Percentiles rank a stretch among this genome's conserved stretches.
These are phyloP conservation scores for Hypena proboscidalis DNA, from an alignment of 2,888 invertebrate genomes.

Conservation along the genomic window DNA sequence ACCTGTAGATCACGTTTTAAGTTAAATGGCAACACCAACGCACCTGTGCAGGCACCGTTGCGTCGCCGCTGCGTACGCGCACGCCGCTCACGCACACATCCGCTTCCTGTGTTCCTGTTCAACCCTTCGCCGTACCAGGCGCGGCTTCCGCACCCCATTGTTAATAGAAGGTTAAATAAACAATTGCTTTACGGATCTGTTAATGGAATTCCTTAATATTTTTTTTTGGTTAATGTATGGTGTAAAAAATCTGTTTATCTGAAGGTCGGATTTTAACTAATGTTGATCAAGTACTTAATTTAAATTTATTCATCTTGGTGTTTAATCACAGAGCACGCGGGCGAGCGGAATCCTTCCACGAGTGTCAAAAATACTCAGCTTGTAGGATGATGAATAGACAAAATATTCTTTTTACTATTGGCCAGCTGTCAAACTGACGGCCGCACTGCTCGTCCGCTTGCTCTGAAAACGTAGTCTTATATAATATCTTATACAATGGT, in stretches of 20 bases:
- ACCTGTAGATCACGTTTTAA: conserved; percentile 54
- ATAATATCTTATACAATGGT: no score
- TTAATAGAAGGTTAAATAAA: conserved; percentile 39
- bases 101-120: conserved; percentile 75
- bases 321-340: no score
- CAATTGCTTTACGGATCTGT: conserved; percentile 22
- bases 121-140: conserved; percentile 53
- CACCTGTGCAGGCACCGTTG: conserved; percentile 43
- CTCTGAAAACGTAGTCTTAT: no score
- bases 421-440: no score
- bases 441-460: no score
- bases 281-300: no score
- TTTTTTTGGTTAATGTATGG: conserved; percentile 9
- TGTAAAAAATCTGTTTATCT: background rate
- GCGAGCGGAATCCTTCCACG: no score
- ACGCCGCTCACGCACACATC: conserved; percentile 63
- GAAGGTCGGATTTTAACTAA: no score
- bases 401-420: no score
- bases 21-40: conserved; percentile 11
- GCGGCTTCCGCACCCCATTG: conserved; percentile 50
- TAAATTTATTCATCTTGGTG: no score
- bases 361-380: no score
- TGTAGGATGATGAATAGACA: no score
- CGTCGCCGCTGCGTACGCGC: conserved; percentile 56
- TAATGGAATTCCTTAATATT: conserved; percentile 8